A percentile compares a stretch with the other conserved stretches of the same genome.
These are phyloP conservation scores for Calliopsis andreniformis DNA, from an alignment of 1,140 invertebrate species.

Conservation along the genomic window DNA sequence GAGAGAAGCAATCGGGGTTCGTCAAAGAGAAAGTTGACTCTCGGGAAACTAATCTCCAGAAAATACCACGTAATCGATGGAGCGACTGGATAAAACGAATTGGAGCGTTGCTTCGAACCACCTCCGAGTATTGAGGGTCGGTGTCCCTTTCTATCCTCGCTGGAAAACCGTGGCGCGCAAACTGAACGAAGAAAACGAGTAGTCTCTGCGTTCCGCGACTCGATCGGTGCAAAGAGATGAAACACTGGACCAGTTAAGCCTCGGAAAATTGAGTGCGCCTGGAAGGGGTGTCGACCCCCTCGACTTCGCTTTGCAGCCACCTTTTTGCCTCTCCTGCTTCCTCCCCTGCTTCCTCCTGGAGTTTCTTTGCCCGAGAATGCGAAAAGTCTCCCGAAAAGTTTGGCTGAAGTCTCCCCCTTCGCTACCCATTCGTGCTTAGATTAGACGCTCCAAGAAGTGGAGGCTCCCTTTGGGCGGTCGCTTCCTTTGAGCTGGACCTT, in stretches of 20 bases:
- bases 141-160: not conserved
- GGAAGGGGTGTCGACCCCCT: conserved; percentile 45
- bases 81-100: conserved; percentile 25
- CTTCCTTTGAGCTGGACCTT: not conserved
- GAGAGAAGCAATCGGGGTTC: not conserved
- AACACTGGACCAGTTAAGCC: conserved; percentile 70
- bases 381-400: conserved; percentile 49
- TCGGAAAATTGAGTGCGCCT: conserved; percentile 77
- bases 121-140: not conserved
- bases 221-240: conserved; percentile 48
- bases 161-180: conserved; percentile 9
- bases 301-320: not conserved
- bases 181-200: conserved; percentile 33
- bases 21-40: not conserved
- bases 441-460: conserved; percentile 14
- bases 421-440: not conserved
- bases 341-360: not conserved
- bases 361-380: conserved; percentile 10
- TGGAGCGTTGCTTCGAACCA: conserved; percentile 15
- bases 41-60: conserved; percentile 32
- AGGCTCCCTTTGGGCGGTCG: not conserved
- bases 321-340: not conserved
- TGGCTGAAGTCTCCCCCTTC: not conserved
- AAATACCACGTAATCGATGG: conserved; percentile 42
- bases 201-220: conserved; percentile 54